Conservation (phyloP, 2,113 vertebrate species). For the Sylvia atricapilla region DNA sequence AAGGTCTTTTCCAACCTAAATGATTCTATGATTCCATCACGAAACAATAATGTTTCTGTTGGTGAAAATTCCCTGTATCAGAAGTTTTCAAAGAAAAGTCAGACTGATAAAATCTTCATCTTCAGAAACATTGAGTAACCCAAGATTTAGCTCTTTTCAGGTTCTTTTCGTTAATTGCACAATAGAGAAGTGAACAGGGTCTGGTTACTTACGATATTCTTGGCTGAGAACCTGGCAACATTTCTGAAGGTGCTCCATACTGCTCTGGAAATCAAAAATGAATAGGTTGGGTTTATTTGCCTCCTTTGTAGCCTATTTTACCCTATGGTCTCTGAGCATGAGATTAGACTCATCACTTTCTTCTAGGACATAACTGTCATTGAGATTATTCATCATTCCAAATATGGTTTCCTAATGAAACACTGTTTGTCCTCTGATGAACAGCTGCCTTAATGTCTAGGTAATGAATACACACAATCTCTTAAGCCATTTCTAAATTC, state of each 20-base stretch:
- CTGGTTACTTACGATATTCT: constrained; percentile 77
- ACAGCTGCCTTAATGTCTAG: not conserved
- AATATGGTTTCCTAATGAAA: not conserved
- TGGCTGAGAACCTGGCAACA: constrained; percentile 61
- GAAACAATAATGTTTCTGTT: not conserved
- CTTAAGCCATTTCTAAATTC: not conserved
- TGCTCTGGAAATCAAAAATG: constrained; percentile 67
- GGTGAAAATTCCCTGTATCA: not conserved
- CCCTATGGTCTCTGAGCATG: not conserved
- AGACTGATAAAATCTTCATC: not conserved
- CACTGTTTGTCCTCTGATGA: not conserved
- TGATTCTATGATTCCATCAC: not conserved
- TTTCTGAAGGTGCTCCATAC: constrained; percentile 69
- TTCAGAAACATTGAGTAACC: not conserved
- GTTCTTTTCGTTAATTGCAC: not conserved
- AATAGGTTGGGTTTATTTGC: not conserved
- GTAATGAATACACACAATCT: not conserved
- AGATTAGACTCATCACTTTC: not conserved
- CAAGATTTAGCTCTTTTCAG: not conserved
- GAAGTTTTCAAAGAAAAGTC: not conserved
- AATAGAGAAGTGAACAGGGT: not conserved
- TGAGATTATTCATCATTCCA: not conserved
- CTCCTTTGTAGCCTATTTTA: not conserved
- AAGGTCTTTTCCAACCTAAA: not conserved
- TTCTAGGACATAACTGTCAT: not conserved